Evolutionary conservation across 2,113 vertebrate genomes (phyloP).

Genomic region (Cathartes aura): DNA sequence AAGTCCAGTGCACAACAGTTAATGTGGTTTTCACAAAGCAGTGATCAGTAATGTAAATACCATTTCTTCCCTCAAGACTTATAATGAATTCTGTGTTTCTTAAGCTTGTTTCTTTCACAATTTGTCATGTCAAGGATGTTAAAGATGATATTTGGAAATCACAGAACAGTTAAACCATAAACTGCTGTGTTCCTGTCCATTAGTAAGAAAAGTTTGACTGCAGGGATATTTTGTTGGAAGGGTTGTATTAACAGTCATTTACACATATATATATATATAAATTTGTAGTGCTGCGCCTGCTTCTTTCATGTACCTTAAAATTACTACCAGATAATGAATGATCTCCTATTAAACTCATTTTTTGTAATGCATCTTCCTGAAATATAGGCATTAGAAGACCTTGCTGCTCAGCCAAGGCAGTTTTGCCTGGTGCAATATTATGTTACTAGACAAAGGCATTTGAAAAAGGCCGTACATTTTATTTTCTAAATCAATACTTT

Average conservation of each 20-base stretch:
- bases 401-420: slow-evolving; percentile 18
- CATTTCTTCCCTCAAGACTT: slow-evolving; percentile 50
- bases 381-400: slow-evolving; percentile 54
- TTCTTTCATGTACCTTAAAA: slow-evolving; percentile 56
- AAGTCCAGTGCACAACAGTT: slow-evolving; percentile 31
- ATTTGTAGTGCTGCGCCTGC: slow-evolving; percentile 32
- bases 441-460: slow-evolving; percentile 61
- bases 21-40: slow-evolving; percentile 52
- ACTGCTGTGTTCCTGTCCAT: not conserved
- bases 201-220: slow-evolving; percentile 9
- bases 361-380: slow-evolving; percentile 47
- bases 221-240: slow-evolving; percentile 13
- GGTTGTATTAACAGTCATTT: slow-evolving; percentile 29
- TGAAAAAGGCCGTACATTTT: slow-evolving; percentile 59
- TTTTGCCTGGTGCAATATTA: slow-evolving; percentile 50
- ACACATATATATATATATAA: not conserved
- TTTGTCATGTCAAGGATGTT: slow-evolving; percentile 37
- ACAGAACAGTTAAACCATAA: slow-evolving; percentile 8
- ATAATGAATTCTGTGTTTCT: not conserved
- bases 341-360: slow-evolving; percentile 7
- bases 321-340: slow-evolving; percentile 34
- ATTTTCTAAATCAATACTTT: slow-evolving; percentile 70
- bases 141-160: slow-evolving; percentile 42
- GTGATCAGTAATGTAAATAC: slow-evolving; percentile 64
- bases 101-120: slow-evolving; percentile 40